A percentile compares a stretch with the other conserved stretches of the same genome.
These are phyloP conservation scores for Macaria notata DNA, from an alignment of 2,888 invertebrate genomes.

Conservation along the genomic window DNA sequence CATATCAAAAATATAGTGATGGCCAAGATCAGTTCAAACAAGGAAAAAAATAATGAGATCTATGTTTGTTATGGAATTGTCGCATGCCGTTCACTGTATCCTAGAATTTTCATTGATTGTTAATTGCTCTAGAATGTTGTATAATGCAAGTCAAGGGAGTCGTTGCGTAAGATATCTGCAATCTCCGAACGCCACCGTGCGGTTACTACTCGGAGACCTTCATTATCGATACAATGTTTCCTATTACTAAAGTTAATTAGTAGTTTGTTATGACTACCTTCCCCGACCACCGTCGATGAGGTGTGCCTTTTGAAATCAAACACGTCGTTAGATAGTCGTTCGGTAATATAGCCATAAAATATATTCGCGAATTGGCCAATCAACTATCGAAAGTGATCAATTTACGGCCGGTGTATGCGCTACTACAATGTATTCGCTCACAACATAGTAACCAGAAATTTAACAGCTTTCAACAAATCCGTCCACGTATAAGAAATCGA, in stretches of 20 bases:
- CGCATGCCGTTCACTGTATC: constrained; percentile 12
- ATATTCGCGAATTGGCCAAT: constrained; percentile 15
- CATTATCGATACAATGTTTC: constrained; percentile 8
- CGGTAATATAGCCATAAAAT: constrained; percentile 18
- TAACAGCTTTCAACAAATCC: constrained; percentile 35
- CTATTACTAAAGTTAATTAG: constrained; percentile 7
- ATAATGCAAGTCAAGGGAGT: constrained; percentile 19
- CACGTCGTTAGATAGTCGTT: constrained; percentile 15
- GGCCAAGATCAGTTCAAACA: no score
- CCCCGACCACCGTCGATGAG: constrained; percentile 5
- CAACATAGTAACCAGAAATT: constrained; percentile 27
- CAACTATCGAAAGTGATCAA: constrained; percentile 25
- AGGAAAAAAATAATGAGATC: no score
- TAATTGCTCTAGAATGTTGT: constrained; percentile 20
- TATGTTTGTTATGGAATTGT: neutral
- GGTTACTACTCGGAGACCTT: constrained; percentile 3
- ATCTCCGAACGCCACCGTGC: constrained; percentile 3
- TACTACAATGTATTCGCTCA: constrained; percentile 22
- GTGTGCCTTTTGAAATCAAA: constrained; percentile 14
- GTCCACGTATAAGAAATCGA: constrained; percentile 42
- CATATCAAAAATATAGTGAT: no score
- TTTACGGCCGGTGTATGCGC: constrained; percentile 28
- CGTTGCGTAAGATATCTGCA: constrained; percentile 23
- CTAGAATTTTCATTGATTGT: constrained; percentile 24
- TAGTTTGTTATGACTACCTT: constrained; percentile 17